Conservation (phyloP, 1,140 invertebrate genomes). For the Musca vetustissima region DNA sequence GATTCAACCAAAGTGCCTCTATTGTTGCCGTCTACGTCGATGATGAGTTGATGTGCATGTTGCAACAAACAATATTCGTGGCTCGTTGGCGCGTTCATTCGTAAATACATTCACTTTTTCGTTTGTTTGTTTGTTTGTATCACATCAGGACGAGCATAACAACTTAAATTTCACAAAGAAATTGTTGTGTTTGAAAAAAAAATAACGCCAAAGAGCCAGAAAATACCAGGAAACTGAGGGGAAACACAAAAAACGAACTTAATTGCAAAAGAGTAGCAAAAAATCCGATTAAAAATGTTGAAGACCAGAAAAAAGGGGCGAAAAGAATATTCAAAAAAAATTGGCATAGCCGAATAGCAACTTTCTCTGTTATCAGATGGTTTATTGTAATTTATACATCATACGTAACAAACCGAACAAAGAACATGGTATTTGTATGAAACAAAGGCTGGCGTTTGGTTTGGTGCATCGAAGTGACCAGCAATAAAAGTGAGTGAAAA, state of each 20-base stretch:
- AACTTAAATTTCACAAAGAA: constrained; percentile 26
- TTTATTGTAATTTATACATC: constrained; percentile 48
- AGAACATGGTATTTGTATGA: constrained; percentile 10
- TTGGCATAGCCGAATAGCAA: constrained; percentile 4
- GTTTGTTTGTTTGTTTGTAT: neutral
- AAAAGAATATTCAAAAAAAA: neutral
- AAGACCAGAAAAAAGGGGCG: constrained; percentile 31
- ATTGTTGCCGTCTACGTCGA: too few species aligned
- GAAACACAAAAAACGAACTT: neutral
- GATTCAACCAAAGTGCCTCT: too few species aligned
- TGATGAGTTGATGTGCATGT: constrained; percentile 2
- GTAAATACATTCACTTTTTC: constrained; percentile 10
- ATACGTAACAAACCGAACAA: neutral
- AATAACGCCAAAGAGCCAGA: neutral
- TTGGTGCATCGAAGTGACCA: neutral
- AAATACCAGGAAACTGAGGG: constrained; percentile 5
- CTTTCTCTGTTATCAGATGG: constrained; percentile 48
- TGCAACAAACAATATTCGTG: constrained; percentile 9
- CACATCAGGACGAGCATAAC: neutral
- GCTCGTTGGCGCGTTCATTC: neutral
- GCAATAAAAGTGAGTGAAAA: too few species aligned
- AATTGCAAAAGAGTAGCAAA: constrained; percentile 18
- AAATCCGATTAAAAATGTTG: constrained; percentile 56
- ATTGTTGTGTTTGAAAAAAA: constrained; percentile 12
- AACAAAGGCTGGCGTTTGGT: neutral